Conservation (phyloP, 2,797 vertebrate genomes). For the Anomalospiza imberbis region DNA sequence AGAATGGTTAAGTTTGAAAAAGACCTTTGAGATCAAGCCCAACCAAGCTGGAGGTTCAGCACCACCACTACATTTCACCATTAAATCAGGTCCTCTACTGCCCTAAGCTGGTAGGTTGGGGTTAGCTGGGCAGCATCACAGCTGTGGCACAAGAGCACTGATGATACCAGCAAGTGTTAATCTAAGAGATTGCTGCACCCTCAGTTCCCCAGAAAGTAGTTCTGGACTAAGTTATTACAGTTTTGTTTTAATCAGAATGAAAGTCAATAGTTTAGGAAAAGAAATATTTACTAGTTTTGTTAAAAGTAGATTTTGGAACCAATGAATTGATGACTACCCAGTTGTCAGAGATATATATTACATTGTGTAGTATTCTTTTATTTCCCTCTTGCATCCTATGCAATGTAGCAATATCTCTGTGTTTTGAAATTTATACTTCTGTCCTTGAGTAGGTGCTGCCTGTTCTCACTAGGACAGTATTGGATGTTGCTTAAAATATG, state of each 20-base stretch:
- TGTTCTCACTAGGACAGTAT: neutral
- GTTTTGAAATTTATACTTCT: neutral
- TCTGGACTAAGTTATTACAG: neutral
- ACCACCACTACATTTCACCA: neutral
- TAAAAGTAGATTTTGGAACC: neutral
- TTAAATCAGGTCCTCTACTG: neutral
- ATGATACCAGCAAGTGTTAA: neutral
- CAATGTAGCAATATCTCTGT: neutral
- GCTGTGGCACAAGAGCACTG: neutral
- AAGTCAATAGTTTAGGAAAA: neutral
- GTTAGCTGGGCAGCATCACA: neutral
- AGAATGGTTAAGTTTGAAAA: neutral
- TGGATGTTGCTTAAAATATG: neutral
- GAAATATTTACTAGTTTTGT: neutral
- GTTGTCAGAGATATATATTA: neutral
- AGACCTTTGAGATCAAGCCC: neutral
- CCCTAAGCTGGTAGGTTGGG: neutral
- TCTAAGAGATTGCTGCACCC: neutral
- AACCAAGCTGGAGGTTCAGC: fast-evolving
- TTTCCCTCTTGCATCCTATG: neutral
- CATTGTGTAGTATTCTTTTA: neutral
- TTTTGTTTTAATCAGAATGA: neutral
- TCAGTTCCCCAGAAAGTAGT: neutral
- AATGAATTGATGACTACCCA: neutral
- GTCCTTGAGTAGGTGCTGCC: neutral